A percentile compares a stretch with the other conserved stretches of the same genome.
phyloP scores from a whole-genome alignment of 2,797 vertebrate species.

The Phyllotis vaccarum region DNA sequence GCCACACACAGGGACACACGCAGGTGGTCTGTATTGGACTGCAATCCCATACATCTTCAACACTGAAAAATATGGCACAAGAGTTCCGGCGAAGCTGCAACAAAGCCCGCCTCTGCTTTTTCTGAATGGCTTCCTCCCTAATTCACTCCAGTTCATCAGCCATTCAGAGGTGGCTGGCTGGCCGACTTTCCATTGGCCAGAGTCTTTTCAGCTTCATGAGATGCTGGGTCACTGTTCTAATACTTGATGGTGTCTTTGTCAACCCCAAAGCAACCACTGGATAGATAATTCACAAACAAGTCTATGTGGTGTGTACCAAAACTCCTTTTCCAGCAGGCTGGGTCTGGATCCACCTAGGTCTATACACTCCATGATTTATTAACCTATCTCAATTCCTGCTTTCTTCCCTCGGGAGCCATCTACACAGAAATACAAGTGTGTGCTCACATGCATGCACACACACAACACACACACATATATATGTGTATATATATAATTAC shows the following conservation, averaged over 20 bases:
- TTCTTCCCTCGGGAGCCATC: background rate
- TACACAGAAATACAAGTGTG: background rate
- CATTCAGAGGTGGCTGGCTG: background rate
- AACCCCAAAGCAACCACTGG: background rate
- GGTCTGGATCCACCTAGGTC: background rate
- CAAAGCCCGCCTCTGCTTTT: background rate
- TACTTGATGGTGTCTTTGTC: background rate
- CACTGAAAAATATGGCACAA: no score
- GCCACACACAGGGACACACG: background rate
- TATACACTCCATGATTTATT: background rate
- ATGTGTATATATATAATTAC: background rate
- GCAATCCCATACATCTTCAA: no score
- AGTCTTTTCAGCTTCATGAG: background rate
- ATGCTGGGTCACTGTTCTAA: background rate
- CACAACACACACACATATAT: no score
- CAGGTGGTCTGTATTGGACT: background rate
- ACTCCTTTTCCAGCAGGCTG: background rate
- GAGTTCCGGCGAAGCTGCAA: background rate
- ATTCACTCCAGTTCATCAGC: background rate
- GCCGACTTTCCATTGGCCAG: background rate
- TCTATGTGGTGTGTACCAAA: background rate
- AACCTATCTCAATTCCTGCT: background rate
- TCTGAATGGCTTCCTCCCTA: background rate
- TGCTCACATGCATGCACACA: background rate
- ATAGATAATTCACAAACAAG: background rate